These are phyloP conservation scores for Panzeria rudis DNA, from an alignment of 2,888 invertebrate species.

Conservation along the genomic window DNA sequence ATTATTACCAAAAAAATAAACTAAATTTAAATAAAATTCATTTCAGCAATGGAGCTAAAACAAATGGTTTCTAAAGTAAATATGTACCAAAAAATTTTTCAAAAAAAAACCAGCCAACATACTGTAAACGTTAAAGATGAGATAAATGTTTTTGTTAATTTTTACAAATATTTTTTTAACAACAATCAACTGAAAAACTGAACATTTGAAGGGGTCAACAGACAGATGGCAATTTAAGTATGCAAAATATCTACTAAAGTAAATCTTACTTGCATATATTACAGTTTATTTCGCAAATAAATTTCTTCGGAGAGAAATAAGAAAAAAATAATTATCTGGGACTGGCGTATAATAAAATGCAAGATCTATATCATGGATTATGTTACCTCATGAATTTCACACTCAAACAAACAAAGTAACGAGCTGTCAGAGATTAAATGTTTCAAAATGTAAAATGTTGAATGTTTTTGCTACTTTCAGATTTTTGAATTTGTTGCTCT, in stretches of 20 bases:
- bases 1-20: conserved; percentile 47
- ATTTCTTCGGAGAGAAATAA: not conserved
- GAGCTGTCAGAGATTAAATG: conserved; percentile 69
- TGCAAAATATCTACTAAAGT: conserved; percentile 11
- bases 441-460: conserved; percentile 61
- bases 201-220: conserved; percentile 55
- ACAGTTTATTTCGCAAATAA: conserved; percentile 2
- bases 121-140: conserved; percentile 9
- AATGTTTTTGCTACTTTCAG: conserved; percentile 31
- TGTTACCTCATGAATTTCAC: conserved; percentile 69
- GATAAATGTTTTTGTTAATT: not conserved
- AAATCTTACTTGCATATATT: conserved; percentile 5
- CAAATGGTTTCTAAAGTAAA: conserved; percentile 15
- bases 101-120: conserved; percentile 9
- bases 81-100: not conserved
- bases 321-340: not conserved
- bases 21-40: conserved; percentile 36
- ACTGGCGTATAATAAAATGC: conserved; percentile 52
- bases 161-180: not conserved
- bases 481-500: conserved; percentile 38
- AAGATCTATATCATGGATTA: conserved; percentile 66
- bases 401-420: conserved; percentile 64
- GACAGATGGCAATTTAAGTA: conserved; percentile 17
- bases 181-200: conserved; percentile 17
- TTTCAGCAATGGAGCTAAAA: conserved; percentile 6